Evolutionary conservation across 2,113 vertebrate genomes (phyloP), one percentile per base, ranked within the genome.

Genomic region (Coryphaenoides rupestris): DNA sequence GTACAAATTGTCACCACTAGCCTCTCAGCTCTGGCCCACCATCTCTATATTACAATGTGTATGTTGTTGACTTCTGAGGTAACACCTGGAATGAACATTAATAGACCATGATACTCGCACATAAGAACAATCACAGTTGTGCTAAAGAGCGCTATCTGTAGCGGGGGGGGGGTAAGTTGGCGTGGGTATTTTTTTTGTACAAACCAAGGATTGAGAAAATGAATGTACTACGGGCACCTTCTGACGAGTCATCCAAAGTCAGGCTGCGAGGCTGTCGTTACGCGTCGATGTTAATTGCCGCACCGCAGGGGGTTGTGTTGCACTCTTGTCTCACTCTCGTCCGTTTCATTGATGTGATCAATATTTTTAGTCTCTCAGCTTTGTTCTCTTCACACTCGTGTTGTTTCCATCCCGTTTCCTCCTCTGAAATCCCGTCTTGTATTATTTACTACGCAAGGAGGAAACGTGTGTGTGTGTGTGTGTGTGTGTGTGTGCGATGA

Each of bases 351-450:
- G 72, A 72, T 79, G 77, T 74, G 85, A 75, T 76, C 64, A 70
- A 52, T 56, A 65, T 70, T 63, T 73, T 61, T 76, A 60, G 70
- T 82, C 83, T 91, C 72, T 84, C 78, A 76, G 70, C 79, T 84
- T 40, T 40, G 33, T 40, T 86, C 64, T 50, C 82, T 66, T 91
- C 89, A 86, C 80, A 62, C 69, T 74, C 77, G 69, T 62, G 78
- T 77, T 77, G 68, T 89, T 90, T 70, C 83, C 76, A n/a, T n/a
- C 69, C 83, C 75, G 73, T 80, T 68, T 79, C 69, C 81, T 83
- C 73, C n/a, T n/a, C n/a, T 84, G 77, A 75, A 60, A 66, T 60
- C 47, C 15, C 47, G 4, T n/a, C 15, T 50, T 74, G 54, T 61
- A 57, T 65, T 63, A 76, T 79, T 83, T 59, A 73, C 80, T n/a